These are phyloP conservation scores for Aphidius colemani DNA, from an alignment of 2,888 invertebrate species.

Conservation along the genomic window DNA sequence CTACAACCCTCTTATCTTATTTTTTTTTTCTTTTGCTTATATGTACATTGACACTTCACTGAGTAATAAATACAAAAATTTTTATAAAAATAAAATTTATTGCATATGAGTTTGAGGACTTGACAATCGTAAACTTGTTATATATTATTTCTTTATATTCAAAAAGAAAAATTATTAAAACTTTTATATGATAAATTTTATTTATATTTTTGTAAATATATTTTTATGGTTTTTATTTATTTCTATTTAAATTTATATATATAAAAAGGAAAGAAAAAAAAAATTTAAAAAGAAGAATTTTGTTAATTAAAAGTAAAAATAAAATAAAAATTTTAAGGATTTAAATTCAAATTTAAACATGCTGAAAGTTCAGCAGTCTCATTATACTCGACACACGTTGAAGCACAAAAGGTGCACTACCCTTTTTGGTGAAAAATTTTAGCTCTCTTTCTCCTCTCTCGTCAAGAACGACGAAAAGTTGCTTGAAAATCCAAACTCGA, in stretches of 20 bases:
- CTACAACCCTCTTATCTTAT: not conserved
- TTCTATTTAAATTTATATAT: not conserved
- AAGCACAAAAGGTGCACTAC: constrained; percentile 45
- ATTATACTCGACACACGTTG: constrained; percentile 48
- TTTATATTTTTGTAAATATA: not conserved
- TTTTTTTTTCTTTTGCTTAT: constrained; percentile 12
- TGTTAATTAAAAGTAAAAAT: too few relatives aligned
- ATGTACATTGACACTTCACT: constrained; percentile 19
- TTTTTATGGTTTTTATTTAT: not conserved
- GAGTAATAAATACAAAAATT: constrained; percentile 48
- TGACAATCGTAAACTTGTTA: constrained; percentile 48
- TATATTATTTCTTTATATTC: constrained; percentile 6
- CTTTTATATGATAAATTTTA: not conserved
- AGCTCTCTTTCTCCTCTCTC: too few relatives aligned
- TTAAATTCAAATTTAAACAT: constrained; percentile 6
- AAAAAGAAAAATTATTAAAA: not conserved
- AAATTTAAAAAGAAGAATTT: not conserved
- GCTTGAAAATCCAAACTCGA: constrained; percentile 44
- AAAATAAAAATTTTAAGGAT: too few relatives aligned
- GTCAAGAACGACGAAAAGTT: constrained; percentile 39
- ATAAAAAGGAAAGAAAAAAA: not conserved
- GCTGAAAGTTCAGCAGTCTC: constrained; percentile 44
- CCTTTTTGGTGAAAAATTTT: too few relatives aligned
- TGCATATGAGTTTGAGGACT: constrained; percentile 58
- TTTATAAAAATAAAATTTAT: constrained; percentile 50